Evolutionary conservation across 1,140 invertebrate genomes (phyloP), one percentile per base, ranked within the genome.

Genomic region (Nebria ingens): DNA sequence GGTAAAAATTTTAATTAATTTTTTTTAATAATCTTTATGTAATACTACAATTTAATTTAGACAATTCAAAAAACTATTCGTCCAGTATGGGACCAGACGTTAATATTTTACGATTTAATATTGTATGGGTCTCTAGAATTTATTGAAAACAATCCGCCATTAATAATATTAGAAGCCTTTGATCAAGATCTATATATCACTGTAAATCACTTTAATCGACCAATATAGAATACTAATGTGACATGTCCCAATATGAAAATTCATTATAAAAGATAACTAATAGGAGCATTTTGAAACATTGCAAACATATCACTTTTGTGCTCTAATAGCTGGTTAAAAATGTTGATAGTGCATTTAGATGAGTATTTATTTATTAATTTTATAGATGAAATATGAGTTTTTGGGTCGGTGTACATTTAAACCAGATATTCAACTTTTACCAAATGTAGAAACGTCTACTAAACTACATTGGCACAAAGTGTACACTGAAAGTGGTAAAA

Each of bases 61-160:
- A 62, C 68, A 22, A 66, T 71, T 34, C 63, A 64, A 53, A 66
- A 71, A 23, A 75, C 70, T 1, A 64, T 81, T 2, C 76, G 78
- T 56, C 80, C 80, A 13, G 71, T 80, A 29, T 83, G 80, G 80
- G 76, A 82, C 60, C 70, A 80, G 54, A 79, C 75, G 0, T 68
- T 82, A 4, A 69, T 73, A 19, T 73, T 81, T 40, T 69, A 72
- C 11, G 61, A 71, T 0, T 51, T 79, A 2, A 65, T 65, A 1
- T 51, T 80, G 1, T 71, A 78, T 20, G 80, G 79, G 0, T 67
- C 65, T 1, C 59, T 65, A 1, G 62, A 71, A 21, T 66, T 74
- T 55, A 74, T 81, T 54, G 68, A 73, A 55, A 59, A 60, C 2
- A 62, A 72, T 58, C 77, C 78, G 4, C 78, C 79, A 0, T 45